Evolutionary conservation across 2,888 invertebrate genomes (phyloP).

Genomic region (Seira sanloemensis): DNA sequence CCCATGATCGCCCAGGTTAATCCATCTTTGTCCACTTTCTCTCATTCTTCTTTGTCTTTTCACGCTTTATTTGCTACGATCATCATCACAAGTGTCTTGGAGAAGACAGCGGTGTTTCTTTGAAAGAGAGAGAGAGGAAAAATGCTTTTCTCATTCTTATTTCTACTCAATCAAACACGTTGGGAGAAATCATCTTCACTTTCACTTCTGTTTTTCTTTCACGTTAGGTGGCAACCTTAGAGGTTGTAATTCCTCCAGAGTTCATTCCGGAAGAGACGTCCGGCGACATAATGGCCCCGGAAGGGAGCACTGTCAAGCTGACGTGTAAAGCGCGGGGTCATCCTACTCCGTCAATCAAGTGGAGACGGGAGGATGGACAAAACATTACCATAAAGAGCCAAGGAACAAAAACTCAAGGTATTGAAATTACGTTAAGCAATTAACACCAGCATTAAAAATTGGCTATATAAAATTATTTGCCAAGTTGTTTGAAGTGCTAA

Average conservation of each 20-base stretch:
- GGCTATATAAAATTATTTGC: too few species aligned
- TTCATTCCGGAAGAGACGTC: slow-evolving; percentile 91
- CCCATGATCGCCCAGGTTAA: slow-evolving; percentile 91
- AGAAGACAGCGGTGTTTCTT: background rate
- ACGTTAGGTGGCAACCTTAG: slow-evolving; percentile 86
- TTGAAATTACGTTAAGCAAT: too few species aligned
- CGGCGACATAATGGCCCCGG: slow-evolving; percentile 90
- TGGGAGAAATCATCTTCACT: background rate
- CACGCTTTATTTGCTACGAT: slow-evolving; percentile 37
- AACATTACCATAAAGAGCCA: slow-evolving; percentile 87
- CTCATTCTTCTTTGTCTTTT: slow-evolving; percentile 40
- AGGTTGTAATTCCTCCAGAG: slow-evolving; percentile 94
- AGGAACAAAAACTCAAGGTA: slow-evolving; percentile 82
- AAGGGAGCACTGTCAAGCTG: slow-evolving; percentile 82
- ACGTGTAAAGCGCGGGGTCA: slow-evolving; percentile 85
- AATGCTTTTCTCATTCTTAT: background rate
- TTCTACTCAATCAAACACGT: slow-evolving; percentile 31
- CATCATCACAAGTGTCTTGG: slow-evolving; percentile 11
- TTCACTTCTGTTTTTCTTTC: slow-evolving; percentile 28
- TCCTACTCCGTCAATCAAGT: slow-evolving; percentile 87
- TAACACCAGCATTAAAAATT: too few species aligned
- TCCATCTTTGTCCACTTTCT: slow-evolving; percentile 46
- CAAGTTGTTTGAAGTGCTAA: too few species aligned
- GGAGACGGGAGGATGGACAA: slow-evolving; percentile 89
- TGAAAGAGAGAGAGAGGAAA: background rate